phyloP scores from a whole-genome alignment of 2,113 vertebrate species.

The Hydropotes inermis region DNA sequence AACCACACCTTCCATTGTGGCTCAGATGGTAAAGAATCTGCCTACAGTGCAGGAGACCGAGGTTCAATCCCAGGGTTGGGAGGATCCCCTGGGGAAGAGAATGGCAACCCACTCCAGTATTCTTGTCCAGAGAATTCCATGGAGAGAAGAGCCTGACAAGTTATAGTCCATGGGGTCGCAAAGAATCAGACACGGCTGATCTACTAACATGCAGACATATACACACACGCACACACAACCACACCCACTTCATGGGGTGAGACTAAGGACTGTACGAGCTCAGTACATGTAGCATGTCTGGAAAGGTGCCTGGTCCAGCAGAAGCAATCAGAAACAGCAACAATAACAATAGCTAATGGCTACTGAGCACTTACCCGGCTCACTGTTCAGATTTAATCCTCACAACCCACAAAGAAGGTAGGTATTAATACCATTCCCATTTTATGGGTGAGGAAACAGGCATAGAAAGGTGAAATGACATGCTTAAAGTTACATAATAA shows the following conservation, averaged over 20 bases:
- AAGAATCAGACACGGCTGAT: background rate
- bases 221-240: background rate
- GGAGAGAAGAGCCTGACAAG: background rate
- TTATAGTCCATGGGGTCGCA: background rate
- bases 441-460: background rate
- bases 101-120: background rate
- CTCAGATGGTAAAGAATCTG: background rate
- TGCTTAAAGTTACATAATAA: background rate
- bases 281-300: accelerated
- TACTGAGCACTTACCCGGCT: background rate
- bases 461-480: background rate
- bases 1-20: background rate
- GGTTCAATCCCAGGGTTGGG: background rate
- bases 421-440: background rate
- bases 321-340: background rate
- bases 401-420: background rate
- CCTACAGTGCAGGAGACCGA: background rate
- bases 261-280: background rate
- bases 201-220: background rate
- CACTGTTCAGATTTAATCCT: background rate
- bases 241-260: background rate
- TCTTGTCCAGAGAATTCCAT: background rate
- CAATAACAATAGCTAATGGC: background rate
- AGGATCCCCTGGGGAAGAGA: background rate
- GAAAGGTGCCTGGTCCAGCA: background rate